A percentile compares a stretch with the other conserved stretches of the same genome.
Conservation (phyloP, 2,797 vertebrate genomes). For the Neomorphus geoffroyi region DNA sequence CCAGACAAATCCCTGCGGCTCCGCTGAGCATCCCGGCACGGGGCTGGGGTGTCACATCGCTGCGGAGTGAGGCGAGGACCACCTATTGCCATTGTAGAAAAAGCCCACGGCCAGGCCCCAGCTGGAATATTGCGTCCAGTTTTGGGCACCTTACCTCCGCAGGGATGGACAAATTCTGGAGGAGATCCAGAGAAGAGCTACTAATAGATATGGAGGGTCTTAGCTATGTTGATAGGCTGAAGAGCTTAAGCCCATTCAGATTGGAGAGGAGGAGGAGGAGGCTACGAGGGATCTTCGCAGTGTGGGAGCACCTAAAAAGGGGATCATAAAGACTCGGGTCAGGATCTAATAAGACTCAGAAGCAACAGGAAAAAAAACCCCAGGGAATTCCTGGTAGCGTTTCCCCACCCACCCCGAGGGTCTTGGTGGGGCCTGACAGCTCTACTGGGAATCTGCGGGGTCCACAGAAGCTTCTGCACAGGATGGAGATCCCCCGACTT, state of each 20-base stretch:
- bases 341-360: constrained; percentile 34
- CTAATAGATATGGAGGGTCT: constrained; percentile 65
- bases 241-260: constrained; percentile 67
- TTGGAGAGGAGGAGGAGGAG: constrained; percentile 66
- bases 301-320: constrained; percentile 65
- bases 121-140: constrained; percentile 44
- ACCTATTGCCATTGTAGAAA: constrained; percentile 20
- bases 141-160: constrained; percentile 65
- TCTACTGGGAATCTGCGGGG: background rate
- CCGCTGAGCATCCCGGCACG: background rate
- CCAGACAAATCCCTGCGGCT: background rate
- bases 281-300: constrained; percentile 63
- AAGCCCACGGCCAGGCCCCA: constrained; percentile 56
- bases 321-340: constrained; percentile 65
- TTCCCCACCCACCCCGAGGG: background rate
- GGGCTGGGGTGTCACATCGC: background rate
- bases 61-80: constrained; percentile 50
- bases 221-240: constrained; percentile 65
- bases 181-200: constrained; percentile 65
- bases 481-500: background rate
- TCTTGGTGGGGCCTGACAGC: background rate
- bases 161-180: constrained; percentile 66
- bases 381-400: background rate
- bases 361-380: background rate
- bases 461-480: background rate